These are phyloP conservation scores for Azemiops feae DNA, from an alignment of 2,113 vertebrate genomes.

Conservation along the genomic window DNA sequence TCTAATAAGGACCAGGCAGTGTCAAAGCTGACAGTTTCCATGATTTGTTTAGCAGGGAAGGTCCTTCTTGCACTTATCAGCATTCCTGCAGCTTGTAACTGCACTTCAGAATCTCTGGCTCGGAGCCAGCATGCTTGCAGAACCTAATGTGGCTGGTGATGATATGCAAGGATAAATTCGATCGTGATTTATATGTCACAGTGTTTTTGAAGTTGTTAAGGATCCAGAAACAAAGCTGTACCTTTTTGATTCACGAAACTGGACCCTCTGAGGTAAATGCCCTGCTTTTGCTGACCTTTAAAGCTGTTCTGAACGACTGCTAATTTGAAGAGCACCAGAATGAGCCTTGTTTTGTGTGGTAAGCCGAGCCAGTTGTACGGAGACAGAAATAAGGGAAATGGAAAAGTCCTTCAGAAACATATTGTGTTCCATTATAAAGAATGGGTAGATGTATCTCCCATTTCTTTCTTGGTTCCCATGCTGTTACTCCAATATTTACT, in stretches of 20 bases:
- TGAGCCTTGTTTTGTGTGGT: background rate
- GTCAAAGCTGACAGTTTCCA: background rate
- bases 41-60: background rate
- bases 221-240: background rate
- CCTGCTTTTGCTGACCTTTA: background rate
- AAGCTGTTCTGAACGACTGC: background rate
- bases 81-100: background rate
- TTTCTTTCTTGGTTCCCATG: background rate
- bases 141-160: background rate
- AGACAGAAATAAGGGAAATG: background rate
- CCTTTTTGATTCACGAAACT: background rate
- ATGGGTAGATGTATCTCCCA: conserved; percentile 16
- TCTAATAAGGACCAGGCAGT: background rate
- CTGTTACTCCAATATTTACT: background rate
- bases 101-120: background rate
- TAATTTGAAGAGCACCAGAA: background rate
- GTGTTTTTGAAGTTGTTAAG: background rate
- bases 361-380: background rate
- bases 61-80: background rate
- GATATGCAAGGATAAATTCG: conserved; percentile 5
- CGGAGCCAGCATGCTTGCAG: background rate
- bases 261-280: background rate
- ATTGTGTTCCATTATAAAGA: background rate
- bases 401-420: background rate
- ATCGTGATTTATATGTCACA: conserved; percentile 3